Conservation (phyloP, 2,797 vertebrate species). For the Falco cherrug region DNA sequence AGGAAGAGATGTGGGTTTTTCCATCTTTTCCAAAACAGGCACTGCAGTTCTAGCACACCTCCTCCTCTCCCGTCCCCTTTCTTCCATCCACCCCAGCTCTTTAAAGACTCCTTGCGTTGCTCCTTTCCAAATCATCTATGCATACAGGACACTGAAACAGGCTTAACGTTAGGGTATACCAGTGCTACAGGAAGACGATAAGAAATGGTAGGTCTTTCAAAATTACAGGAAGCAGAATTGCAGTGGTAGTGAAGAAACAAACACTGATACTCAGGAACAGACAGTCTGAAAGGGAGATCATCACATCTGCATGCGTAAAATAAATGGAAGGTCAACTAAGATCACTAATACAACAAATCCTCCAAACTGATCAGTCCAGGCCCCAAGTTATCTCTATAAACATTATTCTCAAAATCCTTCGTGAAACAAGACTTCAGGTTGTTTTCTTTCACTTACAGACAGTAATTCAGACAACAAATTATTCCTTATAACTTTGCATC, state of each 20-base stretch:
- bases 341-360: not conserved
- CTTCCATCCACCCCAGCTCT: not conserved
- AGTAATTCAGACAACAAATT: not conserved
- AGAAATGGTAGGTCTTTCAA: not conserved
- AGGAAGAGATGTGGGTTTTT: not conserved
- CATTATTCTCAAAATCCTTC: not conserved
- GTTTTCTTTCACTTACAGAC: not conserved
- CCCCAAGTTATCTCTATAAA: not conserved
- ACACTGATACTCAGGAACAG: not conserved
- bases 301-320: accelerated
- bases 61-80: not conserved
- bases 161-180: accelerated
- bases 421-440: not conserved
- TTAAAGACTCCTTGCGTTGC: not conserved
- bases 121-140: not conserved
- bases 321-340: not conserved
- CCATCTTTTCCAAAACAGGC: not conserved
- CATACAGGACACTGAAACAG: not conserved
- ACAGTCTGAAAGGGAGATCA: not conserved
- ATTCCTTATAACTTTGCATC: not conserved
- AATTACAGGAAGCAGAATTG: not conserved
- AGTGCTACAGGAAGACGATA: not conserved
- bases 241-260: not conserved
- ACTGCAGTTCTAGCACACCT: not conserved
- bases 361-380: not conserved